phyloP scores from a whole-genome alignment of 2,797 vertebrate genomes.

The Diplodus sargus region DNA sequence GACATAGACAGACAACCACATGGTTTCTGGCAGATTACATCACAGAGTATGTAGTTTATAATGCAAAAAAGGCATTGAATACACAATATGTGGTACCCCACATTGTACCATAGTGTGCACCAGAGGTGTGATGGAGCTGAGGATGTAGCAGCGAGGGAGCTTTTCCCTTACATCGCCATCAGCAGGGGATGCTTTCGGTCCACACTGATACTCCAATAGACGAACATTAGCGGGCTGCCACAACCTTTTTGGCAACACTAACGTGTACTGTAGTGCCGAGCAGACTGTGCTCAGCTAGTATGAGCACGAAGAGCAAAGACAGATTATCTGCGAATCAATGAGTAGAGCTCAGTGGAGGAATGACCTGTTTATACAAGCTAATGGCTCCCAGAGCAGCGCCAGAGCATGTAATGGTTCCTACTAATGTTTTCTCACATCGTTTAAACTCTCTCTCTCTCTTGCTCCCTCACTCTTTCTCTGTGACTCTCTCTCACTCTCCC shows the following conservation, averaged over 20 bases:
- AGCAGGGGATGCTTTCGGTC: conserved; percentile 12
- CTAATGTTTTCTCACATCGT: conserved; percentile 67
- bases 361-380: conserved; percentile 77
- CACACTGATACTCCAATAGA: conserved; percentile 15
- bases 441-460: conserved; percentile 24
- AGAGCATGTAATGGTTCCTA: conserved; percentile 65
- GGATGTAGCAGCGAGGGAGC: conserved; percentile 3
- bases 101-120: background rate
- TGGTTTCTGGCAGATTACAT: conserved; percentile 35
- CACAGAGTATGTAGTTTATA: conserved; percentile 17
- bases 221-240: conserved; percentile 1
- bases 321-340: conserved; percentile 71
- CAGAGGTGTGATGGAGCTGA: conserved; percentile 14
- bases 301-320: conserved; percentile 51
- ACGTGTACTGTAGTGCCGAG: conserved; percentile 20
- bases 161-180: conserved; percentile 17
- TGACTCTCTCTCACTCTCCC: conserved; percentile 4
- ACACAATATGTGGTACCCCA: conserved; percentile 7
- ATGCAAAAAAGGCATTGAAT: conserved; percentile 40
- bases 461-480: background rate
- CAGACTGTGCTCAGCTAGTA: conserved; percentile 35
- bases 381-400: conserved; percentile 66
- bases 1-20: conserved; percentile 45
- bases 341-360: conserved; percentile 63
- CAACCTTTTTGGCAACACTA: conserved; percentile 27